phyloP scores from a whole-genome alignment of 2,113 vertebrate genomes.

The Hydropotes inermis region DNA sequence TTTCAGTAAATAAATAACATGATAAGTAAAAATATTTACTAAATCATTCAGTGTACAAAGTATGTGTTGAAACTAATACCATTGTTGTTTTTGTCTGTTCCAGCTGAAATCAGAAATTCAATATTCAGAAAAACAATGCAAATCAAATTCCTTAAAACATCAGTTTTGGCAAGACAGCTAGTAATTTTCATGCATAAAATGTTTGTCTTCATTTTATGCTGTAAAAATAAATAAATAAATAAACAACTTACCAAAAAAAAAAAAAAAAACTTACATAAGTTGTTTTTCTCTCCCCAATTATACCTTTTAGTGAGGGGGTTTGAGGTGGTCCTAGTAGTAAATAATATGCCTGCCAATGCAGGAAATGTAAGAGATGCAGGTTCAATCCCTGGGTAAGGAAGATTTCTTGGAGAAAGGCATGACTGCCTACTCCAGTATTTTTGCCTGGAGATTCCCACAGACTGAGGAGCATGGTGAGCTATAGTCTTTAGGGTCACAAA shows the following conservation, averaged over 20 bases:
- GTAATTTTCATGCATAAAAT: neutral
- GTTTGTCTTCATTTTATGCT: neutral
- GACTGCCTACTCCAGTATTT: neutral
- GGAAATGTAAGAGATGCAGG: neutral
- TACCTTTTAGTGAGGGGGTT: neutral
- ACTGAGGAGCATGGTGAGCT: neutral
- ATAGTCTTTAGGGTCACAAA: neutral
- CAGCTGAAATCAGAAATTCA: constrained; percentile 48
- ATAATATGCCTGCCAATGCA: neutral
- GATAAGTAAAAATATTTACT: constrained; percentile 39
- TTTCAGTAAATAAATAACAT: neutral
- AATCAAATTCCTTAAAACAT: neutral
- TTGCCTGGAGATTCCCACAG: neutral
- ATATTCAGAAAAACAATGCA: constrained; percentile 2
- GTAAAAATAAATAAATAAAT: neutral
- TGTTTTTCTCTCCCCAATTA: neutral
- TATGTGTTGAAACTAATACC: constrained; percentile 3
- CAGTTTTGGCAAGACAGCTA: neutral
- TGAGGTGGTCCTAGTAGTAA: neutral
- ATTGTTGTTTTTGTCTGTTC: neutral
- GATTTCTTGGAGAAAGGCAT: neutral
- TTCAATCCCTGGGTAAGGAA: neutral
- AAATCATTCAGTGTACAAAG: neutral
- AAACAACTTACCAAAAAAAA: neutral
- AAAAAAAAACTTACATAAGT: neutral